Base-by-base conservation (phyloP, 2,113 vertebrate species). In the Gadus macrocephalus region DNA sequence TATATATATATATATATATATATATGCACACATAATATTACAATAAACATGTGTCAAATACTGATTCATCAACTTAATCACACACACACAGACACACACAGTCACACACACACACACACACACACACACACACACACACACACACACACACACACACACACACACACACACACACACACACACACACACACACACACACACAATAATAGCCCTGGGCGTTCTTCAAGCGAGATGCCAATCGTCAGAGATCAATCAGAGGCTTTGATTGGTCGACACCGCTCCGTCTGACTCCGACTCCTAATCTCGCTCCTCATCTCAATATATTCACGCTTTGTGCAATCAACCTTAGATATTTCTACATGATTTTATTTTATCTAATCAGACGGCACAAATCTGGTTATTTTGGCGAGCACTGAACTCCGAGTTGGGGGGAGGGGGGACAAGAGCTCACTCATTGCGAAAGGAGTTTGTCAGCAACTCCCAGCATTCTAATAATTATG, bases 391-490 rank as follows among this genome's bases (percentile, higher is more conserved):
- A 67, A 31, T 72, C 28, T 70, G 62, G 42, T 8, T 2, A 20
- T 0, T n/a, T n/a, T n/a, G 3, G 53, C 60, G 27, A 60, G 15
- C 4, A 25, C 65, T 62, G 11, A 66, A 69, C n/a, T 49, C 63
- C 4, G 60, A 68, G 77, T 68, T 78, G 76, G 84, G 70, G 70
- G 81, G 70, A 61, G 56, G 4, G 19, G 11, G 55, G 9, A 56
- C 68, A 68, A 63, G 61, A 17, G 15, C 15, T 28, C 64, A 66
- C 73, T 69, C 68, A 76, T 62, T 72, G 70, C 38, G 69, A 77
- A 75, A 79, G 68, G 68, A 74, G 28, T 56, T 56, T 1, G 68
- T 77, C 81, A 80, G 84, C 80, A 72, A 56, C 71, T 67, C 53
- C 5, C 35, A 64, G 68, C 53, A 71, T 73, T 78, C 49, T 66